Base-by-base conservation (phyloP, 1,140 invertebrate genomes). In the Pissodes strobi region DNA sequence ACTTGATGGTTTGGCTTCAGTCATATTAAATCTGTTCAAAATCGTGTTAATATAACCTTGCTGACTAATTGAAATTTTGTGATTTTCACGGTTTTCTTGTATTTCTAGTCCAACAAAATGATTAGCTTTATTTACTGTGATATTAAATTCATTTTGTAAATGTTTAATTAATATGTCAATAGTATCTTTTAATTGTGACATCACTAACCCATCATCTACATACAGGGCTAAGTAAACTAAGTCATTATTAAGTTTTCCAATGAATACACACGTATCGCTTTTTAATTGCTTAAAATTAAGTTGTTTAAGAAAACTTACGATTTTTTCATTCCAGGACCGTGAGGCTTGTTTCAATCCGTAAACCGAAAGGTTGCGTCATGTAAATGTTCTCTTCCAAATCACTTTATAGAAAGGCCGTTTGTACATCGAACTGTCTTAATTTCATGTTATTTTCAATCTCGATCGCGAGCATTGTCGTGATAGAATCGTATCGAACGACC, bases 301-400 rank as follows among this genome's bases (percentile, higher is more conserved):
- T n/a, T n/a, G n/a, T n/a, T n/a, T n/a, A n/a, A n/a, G n/a, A n/a
- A n/a, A n/a, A n/a, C 5, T 23, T 12, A 51, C 19, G 56, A 69
- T 61, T 12, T 60, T 34, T 48, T 59, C 30, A 57, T 79, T 76
- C 80, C 80, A 82, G 13, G 67, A 72, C 37, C 72, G 49, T 10
- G 78, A 68, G 17, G 79, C 66, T 72, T 82, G 80, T 64, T 80
- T 81, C 1, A 82, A 63, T 1, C 77, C 80, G 66, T 82, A 82
- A 1, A 82, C 74, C 76, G 41, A 67, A 65, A 38, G 79, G 79
- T 71, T 67, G 77, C 41, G 67, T 65, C 75, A 81, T 80, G 72
- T 71, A 83, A 10, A 82, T 68, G 5, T 69, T 68, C 69, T 82
- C 79, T 13, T 79, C 67, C 30, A 79, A 70, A 39, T 71, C 64